phyloP scores from a whole-genome alignment of 2,888 invertebrate genomes.

The Zonitis immaculata region DNA sequence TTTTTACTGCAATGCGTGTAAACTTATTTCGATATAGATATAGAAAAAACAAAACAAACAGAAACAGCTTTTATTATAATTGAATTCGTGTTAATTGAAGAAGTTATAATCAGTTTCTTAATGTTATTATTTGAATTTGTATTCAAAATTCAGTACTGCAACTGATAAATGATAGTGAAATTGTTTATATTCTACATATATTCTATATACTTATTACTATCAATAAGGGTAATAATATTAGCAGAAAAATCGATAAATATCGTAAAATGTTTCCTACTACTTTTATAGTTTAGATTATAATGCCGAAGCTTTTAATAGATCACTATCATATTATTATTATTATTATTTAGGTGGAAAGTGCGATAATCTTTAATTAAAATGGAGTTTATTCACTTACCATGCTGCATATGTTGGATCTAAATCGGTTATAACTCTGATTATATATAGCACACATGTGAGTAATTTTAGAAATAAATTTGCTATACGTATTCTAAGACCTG shows the following conservation, averaged over 20 bases:
- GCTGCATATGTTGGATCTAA: constrained; percentile 80
- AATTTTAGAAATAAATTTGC: constrained; percentile 97
- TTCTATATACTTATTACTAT: no score
- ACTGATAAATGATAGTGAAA: background rate
- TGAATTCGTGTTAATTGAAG: no score
- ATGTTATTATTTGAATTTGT: no score
- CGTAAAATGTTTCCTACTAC: no score
- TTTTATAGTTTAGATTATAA: no score
- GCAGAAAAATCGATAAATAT: background rate
- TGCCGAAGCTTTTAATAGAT: background rate
- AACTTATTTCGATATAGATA: background rate
- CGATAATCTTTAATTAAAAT: background rate
- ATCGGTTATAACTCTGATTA: constrained; percentile 88
- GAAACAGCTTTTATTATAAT: background rate
- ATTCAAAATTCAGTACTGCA: no score
- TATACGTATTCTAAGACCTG: constrained; percentile 96
- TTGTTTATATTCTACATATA: background rate
- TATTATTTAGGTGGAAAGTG: background rate
- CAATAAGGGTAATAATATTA: no score
- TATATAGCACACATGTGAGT: constrained; percentile 93
- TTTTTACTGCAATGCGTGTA: background rate
- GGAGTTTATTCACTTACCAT: constrained; percentile 62
- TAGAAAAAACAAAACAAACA: no score
- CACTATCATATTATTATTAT: no score
- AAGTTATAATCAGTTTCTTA: no score